phyloP scores from a whole-genome alignment of 2,888 invertebrate genomes.

The Dorcus hopei region DNA sequence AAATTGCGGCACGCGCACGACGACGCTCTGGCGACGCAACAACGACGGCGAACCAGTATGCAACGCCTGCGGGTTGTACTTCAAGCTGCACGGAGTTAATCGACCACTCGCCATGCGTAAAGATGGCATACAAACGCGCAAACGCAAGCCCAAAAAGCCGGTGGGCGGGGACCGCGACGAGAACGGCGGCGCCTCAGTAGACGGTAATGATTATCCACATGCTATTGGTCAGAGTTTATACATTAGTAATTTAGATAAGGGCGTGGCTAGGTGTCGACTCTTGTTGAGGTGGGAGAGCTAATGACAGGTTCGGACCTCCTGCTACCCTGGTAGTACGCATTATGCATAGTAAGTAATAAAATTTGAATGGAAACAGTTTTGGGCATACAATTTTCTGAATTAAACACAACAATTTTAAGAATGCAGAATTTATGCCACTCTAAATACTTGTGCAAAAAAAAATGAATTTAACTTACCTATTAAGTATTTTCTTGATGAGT shows the following conservation, averaged over 20 bases:
- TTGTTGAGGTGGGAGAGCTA: neutral
- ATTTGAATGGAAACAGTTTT: neutral
- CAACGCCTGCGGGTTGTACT: conserved; percentile 97
- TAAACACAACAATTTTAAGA: too few relatives aligned
- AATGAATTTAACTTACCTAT: too few relatives aligned
- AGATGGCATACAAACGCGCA: conserved; percentile 94
- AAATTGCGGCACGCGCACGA: conserved; percentile 95
- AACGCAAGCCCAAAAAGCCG: conserved; percentile 87
- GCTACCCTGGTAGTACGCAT: neutral
- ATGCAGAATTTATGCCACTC: too few relatives aligned
- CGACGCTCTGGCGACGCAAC: conserved; percentile 97
- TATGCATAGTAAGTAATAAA: conserved; percentile 1
- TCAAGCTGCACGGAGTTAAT: conserved; percentile 91
- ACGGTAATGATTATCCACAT: conserved; percentile 35
- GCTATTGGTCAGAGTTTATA: neutral
- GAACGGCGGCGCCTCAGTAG: conserved; percentile 42
- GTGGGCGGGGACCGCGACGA: conserved; percentile 52
- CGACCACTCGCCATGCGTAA: conserved; percentile 93
- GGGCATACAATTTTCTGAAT: too few relatives aligned
- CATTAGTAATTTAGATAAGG: neutral
- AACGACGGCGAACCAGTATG: conserved; percentile 98
- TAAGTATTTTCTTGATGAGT: too few relatives aligned
- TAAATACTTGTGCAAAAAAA: too few relatives aligned
- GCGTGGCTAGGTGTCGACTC: neutral
- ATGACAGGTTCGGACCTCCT: neutral